Percentiles rank a stretch among this genome's conserved stretches.
phyloP scores from a whole-genome alignment of 2,797 vertebrate species.

The Mionectes olivaceus region DNA sequence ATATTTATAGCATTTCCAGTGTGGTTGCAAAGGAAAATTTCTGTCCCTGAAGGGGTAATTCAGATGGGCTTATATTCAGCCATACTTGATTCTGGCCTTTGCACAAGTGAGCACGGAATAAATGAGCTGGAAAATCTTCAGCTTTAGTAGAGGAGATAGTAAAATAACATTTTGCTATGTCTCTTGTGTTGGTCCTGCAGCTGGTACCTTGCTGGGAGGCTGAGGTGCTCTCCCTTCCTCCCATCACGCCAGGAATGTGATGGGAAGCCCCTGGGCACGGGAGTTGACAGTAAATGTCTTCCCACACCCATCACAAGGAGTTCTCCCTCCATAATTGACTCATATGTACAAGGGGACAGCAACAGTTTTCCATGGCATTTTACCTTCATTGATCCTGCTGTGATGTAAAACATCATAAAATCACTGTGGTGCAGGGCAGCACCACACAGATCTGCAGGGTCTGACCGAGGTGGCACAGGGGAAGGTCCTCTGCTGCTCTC shows the following conservation, averaged over 20 bases:
- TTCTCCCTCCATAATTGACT: not conserved
- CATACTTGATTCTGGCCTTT: not conserved
- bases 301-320: not conserved
- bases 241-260: not conserved
- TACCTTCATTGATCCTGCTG: not conserved
- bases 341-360: not conserved
- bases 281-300: not conserved
- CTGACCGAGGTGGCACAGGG: not conserved
- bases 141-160: not conserved
- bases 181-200: not conserved
- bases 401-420: not conserved
- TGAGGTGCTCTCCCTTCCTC: not conserved
- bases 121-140: not conserved
- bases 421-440: not conserved
- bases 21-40: not conserved
- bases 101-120: not conserved
- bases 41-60: not conserved
- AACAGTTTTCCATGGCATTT: not conserved
- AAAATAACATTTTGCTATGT: not conserved
- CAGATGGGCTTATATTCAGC: not conserved
- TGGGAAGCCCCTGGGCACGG: not conserved
- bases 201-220: not conserved
- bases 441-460: not conserved
- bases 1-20: not conserved
- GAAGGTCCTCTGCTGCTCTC: not conserved